A percentile compares a stretch with the other conserved stretches of the same genome.
Conservation (phyloP, 2,113 vertebrate species). For the Nibea coibor region DNA sequence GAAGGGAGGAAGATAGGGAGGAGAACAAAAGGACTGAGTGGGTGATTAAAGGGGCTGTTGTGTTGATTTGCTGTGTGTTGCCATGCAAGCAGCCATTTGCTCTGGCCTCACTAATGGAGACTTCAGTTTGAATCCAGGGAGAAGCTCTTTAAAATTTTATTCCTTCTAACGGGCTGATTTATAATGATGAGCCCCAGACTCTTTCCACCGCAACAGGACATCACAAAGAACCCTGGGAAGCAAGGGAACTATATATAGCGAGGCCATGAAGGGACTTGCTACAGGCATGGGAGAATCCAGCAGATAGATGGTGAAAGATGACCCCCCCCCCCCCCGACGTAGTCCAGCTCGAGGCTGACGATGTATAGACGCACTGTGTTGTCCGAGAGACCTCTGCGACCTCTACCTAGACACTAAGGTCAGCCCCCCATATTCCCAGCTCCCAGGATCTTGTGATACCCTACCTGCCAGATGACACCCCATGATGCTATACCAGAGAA, state of each 20-base stretch:
- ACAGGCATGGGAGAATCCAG: conserved; percentile 61
- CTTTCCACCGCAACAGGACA: conserved; percentile 68
- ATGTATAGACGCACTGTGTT: conserved; percentile 68
- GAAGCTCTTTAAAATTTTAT: conserved; percentile 82
- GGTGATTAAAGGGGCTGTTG: conserved; percentile 69
- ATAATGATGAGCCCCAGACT: conserved; percentile 77
- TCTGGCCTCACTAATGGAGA: conserved; percentile 79
- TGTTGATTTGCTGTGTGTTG: conserved; percentile 77
- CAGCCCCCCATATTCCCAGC: conserved; percentile 80
- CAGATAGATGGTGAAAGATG: conserved; percentile 75
- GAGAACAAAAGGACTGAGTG: conserved; percentile 50
- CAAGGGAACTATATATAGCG: conserved; percentile 60
- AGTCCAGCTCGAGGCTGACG: conserved; percentile 47
- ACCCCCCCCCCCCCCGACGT: conserved; percentile 46
- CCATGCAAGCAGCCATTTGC: conserved; percentile 73
- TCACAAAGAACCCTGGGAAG: conserved; percentile 69
- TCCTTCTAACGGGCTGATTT: conserved; percentile 81
- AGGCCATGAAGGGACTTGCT: conserved; percentile 54
- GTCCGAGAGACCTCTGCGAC: conserved; percentile 70
- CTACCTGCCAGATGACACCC: conserved; percentile 83
- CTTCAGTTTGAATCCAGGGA: conserved; percentile 71
- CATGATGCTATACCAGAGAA: conserved; percentile 84
- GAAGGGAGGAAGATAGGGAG: conserved; percentile 20
- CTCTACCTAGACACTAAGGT: conserved; percentile 81
- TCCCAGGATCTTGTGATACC: conserved; percentile 78